A percentile compares a stretch with the other conserved stretches of the same genome.
These are phyloP conservation scores for Panorpa germanica DNA, from an alignment of 2,888 invertebrate species.

Conservation along the genomic window DNA sequence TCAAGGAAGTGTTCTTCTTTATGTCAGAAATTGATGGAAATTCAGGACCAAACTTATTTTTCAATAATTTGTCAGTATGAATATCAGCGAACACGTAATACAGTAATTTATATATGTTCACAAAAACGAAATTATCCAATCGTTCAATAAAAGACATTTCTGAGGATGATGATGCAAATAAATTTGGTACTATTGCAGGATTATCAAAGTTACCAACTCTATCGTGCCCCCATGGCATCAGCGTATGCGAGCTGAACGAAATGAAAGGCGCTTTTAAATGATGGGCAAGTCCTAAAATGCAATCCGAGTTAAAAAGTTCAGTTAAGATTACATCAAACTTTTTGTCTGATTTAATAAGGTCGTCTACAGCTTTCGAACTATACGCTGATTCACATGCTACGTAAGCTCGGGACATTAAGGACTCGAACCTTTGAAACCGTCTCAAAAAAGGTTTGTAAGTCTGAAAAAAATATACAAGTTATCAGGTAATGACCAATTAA, in stretches of 20 bases:
- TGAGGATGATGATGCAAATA: slow-evolving; percentile 29
- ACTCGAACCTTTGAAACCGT: slow-evolving; percentile 4
- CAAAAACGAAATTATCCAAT: too few relatives aligned
- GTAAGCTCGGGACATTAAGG: slow-evolving; percentile 2
- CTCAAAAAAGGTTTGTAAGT: too few relatives aligned
- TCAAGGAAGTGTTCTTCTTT: too few relatives aligned
- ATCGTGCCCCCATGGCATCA: slow-evolving; percentile 35
- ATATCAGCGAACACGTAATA: too few relatives aligned
- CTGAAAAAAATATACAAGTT: too few relatives aligned
- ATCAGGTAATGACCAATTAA: too few relatives aligned
- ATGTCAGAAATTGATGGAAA: too few relatives aligned
- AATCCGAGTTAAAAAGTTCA: slow-evolving; percentile 40
- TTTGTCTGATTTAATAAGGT: slow-evolving; percentile 20
- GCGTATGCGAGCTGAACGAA: slow-evolving; percentile 29
- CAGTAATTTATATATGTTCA: too few relatives aligned
- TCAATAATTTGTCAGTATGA: too few relatives aligned
- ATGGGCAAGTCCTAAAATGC: slow-evolving; percentile 35
- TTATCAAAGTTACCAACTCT: slow-evolving; percentile 34
- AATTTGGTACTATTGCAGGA: slow-evolving; percentile 35
- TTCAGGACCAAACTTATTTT: too few relatives aligned
- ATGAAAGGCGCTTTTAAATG: slow-evolving; percentile 33
- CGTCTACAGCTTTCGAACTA: slow-evolving; percentile 7
- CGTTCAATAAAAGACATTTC: slow-evolving; percentile 32
- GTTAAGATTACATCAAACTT: slow-evolving; percentile 38
- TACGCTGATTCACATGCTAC: slow-evolving; percentile 4